A percentile compares a stretch with the other conserved stretches of the same genome.
phyloP scores from a whole-genome alignment of 92 coral and sea anemone genomes.

The Epizoanthus fatuus region DNA sequence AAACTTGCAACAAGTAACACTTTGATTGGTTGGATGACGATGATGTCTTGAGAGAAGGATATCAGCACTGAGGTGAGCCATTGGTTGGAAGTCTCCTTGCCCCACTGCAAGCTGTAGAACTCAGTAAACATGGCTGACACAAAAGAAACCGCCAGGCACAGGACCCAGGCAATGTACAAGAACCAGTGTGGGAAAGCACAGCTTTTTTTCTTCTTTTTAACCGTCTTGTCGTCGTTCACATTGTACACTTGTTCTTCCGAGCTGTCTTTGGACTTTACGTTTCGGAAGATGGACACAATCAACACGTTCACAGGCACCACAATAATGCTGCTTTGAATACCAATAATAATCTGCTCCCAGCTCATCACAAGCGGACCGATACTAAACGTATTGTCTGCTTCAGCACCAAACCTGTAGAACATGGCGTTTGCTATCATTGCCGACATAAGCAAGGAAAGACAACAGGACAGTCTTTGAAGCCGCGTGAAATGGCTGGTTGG shows the following conservation, averaged over 20 bases:
- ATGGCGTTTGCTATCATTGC: conserved; percentile 97
- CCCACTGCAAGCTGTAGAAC: conserved; percentile 96
- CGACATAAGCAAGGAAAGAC: conserved; percentile 87
- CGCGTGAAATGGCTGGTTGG: conserved; percentile 96
- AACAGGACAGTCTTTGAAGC: conserved; percentile 95
- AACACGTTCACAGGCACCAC: conserved; percentile 91
- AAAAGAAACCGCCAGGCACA: conserved; percentile 77
- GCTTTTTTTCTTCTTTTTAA: conserved; percentile 33
- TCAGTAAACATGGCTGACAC: conserved; percentile 90
- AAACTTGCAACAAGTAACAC: conserved; percentile 88
- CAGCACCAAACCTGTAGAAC: conserved; percentile 93
- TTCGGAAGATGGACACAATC: conserved; percentile 89
- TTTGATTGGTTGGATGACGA: conserved; percentile 93
- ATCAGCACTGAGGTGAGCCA: conserved; percentile 95
- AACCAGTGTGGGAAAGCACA: conserved; percentile 77
- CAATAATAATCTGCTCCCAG: conserved; percentile 84
- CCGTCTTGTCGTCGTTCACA: conserved; percentile 39
- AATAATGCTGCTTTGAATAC: conserved; percentile 89
- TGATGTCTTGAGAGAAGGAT: conserved; percentile 95
- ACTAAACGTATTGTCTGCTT: conserved; percentile 77
- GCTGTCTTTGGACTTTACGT: conserved; percentile 67
- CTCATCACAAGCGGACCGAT: conserved; percentile 90
- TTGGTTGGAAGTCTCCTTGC: conserved; percentile 90
- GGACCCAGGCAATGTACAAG: conserved; percentile 84
- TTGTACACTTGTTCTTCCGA: conserved; percentile 53